These are phyloP conservation scores for Neomonachus schauinslandi DNA, from an alignment of 2,113 vertebrate genomes.

Conservation along the genomic window DNA sequence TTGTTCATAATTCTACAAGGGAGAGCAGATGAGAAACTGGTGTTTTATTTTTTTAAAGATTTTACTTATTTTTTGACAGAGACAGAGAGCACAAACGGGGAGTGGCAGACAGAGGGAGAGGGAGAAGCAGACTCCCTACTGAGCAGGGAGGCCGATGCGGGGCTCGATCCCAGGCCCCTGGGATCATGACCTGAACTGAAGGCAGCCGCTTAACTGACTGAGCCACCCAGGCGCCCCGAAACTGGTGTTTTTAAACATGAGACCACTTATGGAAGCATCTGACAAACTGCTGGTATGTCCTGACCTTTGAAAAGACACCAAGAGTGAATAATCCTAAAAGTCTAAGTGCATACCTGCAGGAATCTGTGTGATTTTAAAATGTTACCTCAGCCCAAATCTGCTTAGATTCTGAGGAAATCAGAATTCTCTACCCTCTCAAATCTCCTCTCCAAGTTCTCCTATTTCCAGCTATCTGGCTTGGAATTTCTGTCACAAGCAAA, in stretches of 20 bases:
- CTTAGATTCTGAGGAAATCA: constrained; percentile 19
- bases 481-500: neutral
- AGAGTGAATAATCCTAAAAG: neutral
- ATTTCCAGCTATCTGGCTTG: neutral
- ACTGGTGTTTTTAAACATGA: neutral
- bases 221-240: neutral
- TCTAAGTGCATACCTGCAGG: neutral
- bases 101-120: neutral
- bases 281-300: neutral
- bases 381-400: neutral
- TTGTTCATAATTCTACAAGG: neutral
- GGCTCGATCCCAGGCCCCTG: neutral
- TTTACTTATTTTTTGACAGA: neutral
- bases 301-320: constrained; percentile 11
- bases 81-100: neutral
- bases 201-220: neutral
- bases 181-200: neutral
- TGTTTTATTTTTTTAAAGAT: neutral
- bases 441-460: neutral
- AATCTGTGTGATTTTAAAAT: neutral
- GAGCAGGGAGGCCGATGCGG: too few species aligned
- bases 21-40: neutral
- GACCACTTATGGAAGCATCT: neutral
- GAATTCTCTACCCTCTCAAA: neutral
- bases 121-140: neutral